phyloP scores from a whole-genome alignment of 2,113 vertebrate species.

The Scalopus aquaticus region DNA sequence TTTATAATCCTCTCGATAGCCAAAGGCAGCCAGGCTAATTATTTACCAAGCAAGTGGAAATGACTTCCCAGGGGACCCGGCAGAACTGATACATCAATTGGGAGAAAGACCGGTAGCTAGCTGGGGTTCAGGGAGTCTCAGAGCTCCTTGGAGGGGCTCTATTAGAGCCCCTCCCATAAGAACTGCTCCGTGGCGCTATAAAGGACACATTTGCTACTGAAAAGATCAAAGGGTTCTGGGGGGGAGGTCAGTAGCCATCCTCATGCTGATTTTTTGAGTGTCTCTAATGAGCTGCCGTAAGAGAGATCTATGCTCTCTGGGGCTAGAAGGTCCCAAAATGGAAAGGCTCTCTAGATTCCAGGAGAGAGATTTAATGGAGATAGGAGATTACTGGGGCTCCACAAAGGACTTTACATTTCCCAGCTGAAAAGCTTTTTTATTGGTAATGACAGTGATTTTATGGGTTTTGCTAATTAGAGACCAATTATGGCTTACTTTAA shows the following conservation, averaged over 20 bases:
- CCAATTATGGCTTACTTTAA: conserved; percentile 59
- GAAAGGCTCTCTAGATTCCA: conserved; percentile 64
- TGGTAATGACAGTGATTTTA: conserved; percentile 62
- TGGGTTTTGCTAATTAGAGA: conserved; percentile 68
- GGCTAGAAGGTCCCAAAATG: conserved; percentile 38
- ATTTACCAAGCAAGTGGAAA: conserved; percentile 83
- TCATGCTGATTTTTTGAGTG: conserved; percentile 44
- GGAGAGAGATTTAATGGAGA: conserved; percentile 50
- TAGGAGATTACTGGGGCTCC: conserved; percentile 10
- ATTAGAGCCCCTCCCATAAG: conserved; percentile 15
- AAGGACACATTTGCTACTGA: conserved; percentile 58
- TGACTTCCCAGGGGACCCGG: conserved; percentile 65
- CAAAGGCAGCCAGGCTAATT: conserved; percentile 85
- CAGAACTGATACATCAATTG: conserved; percentile 59
- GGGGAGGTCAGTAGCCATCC: not conserved
- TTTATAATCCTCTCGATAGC: conserved; percentile 84
- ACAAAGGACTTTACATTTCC: conserved; percentile 52
- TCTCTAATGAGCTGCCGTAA: conserved; percentile 43
- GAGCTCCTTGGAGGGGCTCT: conserved; percentile 3
- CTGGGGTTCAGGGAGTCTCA: not conserved
- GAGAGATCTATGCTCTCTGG: conserved; percentile 49
- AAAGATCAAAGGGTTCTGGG: conserved; percentile 69
- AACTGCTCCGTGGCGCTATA: conserved; percentile 7
- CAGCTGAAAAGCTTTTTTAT: conserved; percentile 50
- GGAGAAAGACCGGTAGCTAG: conserved; percentile 12